Evolutionary conservation across 1,140 invertebrate genomes (phyloP).

Genomic region (Trachymyrmex septentrionalis): DNA sequence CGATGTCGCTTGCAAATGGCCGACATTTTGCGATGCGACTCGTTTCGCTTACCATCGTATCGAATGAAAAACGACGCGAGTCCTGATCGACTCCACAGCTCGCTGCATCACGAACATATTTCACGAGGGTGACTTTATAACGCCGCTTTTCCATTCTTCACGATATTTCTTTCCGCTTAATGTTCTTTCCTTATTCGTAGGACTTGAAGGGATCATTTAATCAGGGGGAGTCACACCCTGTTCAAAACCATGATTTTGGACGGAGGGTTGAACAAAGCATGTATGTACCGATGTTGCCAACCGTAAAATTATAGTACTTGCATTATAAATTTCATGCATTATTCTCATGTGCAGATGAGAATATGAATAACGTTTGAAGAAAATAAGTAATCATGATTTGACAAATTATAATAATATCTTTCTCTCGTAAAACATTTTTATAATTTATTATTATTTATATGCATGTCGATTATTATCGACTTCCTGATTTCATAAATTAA

Average conservation of each 20-base stretch:
- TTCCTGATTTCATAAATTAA: neutral
- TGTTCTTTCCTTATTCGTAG: constrained; percentile 50
- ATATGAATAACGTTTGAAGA: neutral
- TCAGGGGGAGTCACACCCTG: constrained; percentile 14
- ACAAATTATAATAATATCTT: constrained; percentile 13
- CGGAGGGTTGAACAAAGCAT: constrained; percentile 64
- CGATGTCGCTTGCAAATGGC: constrained; percentile 51
- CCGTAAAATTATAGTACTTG: constrained; percentile 22
- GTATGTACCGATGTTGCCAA: constrained; percentile 47
- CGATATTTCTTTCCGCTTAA: constrained; percentile 55
- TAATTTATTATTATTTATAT: neutral
- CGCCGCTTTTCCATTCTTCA: constrained; percentile 57
- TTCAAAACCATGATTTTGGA: constrained; percentile 29
- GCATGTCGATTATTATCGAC: neutral
- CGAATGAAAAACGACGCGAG: constrained; percentile 56
- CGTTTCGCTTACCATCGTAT: constrained; percentile 41
- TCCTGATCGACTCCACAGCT: constrained; percentile 56
- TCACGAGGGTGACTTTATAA: constrained; percentile 61
- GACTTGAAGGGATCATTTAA: constrained; percentile 47
- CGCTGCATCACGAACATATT: constrained; percentile 61
- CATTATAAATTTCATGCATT: constrained; percentile 23
- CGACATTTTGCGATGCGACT: constrained; percentile 40
- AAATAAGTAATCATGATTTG: neutral
- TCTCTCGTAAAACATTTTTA: constrained; percentile 7
- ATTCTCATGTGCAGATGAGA: neutral